Evolutionary conservation across 2,797 vertebrate species (phyloP).

Genomic region (Sebastes cheni): DNA sequence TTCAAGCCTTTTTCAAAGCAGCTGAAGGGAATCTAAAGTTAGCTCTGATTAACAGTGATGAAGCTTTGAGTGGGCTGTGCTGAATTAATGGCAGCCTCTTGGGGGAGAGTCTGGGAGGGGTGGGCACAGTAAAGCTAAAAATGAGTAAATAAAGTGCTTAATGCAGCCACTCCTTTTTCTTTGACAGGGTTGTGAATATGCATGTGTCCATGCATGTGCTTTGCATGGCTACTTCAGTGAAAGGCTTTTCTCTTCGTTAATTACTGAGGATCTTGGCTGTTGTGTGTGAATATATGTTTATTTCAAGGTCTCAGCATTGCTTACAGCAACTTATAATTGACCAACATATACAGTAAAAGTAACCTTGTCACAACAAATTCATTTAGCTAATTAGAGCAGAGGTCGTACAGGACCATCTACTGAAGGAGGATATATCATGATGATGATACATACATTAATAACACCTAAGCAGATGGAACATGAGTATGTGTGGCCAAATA

Average conservation of each 20-base stretch:
- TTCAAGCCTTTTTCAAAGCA: slow-evolving; percentile 34
- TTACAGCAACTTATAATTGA: neutral
- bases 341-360: neutral
- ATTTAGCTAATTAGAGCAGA: neutral
- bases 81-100: slow-evolving; percentile 66
- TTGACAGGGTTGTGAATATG: neutral
- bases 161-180: slow-evolving; percentile 32
- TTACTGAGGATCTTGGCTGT: neutral
- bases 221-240: neutral
- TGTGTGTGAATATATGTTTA: neutral
- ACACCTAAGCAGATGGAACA: neutral
- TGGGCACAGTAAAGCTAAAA: slow-evolving; percentile 56
- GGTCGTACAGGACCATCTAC: neutral
- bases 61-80: slow-evolving; percentile 54
- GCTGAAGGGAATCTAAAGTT: slow-evolving; percentile 53
- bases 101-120: slow-evolving; percentile 33
- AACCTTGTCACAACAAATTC: neutral
- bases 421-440: neutral
- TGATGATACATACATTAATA: neutral
- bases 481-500: neutral
- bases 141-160: slow-evolving; percentile 62
- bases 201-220: neutral
- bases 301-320: neutral
- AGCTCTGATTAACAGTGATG: slow-evolving; percentile 70
- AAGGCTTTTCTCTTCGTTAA: slow-evolving; percentile 5